A percentile compares a stretch with the other conserved stretches of the same genome.
phyloP scores from a whole-genome alignment of 2,888 invertebrate species.

The Cylloceria caligata region DNA sequence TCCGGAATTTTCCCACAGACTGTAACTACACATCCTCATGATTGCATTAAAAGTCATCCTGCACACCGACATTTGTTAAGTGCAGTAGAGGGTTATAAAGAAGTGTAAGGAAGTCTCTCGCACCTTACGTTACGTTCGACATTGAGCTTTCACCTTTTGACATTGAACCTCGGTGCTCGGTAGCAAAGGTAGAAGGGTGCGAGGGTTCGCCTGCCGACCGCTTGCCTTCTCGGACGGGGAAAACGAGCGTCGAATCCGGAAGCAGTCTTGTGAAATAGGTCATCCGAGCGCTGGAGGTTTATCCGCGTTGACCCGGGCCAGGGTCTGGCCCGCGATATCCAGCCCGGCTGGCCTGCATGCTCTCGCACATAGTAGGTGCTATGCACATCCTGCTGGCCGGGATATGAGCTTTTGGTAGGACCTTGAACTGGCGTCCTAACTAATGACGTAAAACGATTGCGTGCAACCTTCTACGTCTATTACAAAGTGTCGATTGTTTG shows the following conservation, averaged over 20 bases:
- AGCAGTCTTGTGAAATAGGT: conserved; percentile 71
- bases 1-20: background rate
- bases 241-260: conserved; percentile 58
- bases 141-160: conserved; percentile 67
- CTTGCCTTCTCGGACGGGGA: conserved; percentile 5
- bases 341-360: conserved; percentile 28
- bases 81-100: background rate
- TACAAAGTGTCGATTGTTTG: background rate
- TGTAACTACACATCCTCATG: background rate
- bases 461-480: background rate
- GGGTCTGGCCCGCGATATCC: conserved; percentile 48
- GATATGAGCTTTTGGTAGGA: conserved; percentile 16
- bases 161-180: conserved; percentile 58
- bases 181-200: background rate
- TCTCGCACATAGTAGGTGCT: background rate
- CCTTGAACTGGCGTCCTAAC: conserved; percentile 48
- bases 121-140: conserved; percentile 42
- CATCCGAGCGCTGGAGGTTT: conserved; percentile 58
- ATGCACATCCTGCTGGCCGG: conserved; percentile 19
- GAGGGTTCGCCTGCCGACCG: conserved; percentile 8
- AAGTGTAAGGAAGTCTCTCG: conserved; percentile 13
- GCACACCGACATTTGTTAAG: background rate
- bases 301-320: conserved; percentile 64
- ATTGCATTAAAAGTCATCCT: background rate
- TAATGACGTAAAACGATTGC: conserved; percentile 13